These are phyloP conservation scores for Pseudomugil gertrudae DNA, from an alignment of 2,797 vertebrate species.

Conservation along the genomic window DNA sequence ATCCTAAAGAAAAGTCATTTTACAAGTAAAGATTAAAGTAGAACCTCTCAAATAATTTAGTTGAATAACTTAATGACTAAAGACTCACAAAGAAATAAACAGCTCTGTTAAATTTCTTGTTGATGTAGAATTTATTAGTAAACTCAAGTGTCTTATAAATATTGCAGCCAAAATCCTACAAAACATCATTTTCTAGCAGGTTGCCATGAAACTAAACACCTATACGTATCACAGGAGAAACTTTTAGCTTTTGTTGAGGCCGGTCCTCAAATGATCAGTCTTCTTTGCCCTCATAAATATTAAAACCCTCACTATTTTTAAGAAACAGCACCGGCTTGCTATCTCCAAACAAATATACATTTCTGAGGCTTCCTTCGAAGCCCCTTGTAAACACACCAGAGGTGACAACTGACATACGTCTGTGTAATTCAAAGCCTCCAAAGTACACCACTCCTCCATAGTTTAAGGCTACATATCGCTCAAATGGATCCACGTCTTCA, in stretches of 20 bases:
- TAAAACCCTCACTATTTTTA: slow-evolving; percentile 85
- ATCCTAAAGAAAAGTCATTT: no score
- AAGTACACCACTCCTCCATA: slow-evolving; percentile 85
- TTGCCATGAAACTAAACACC: neutral
- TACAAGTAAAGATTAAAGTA: no score
- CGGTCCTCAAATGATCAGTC: slow-evolving; percentile 17
- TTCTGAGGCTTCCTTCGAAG: slow-evolving; percentile 86
- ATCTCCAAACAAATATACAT: slow-evolving; percentile 85
- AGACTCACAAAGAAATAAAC: neutral
- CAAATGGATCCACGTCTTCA: slow-evolving; percentile 84
- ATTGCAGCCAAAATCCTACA: neutral
- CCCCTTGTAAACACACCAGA: slow-evolving; percentile 83
- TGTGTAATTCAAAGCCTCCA: slow-evolving; percentile 87
- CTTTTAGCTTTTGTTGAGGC: slow-evolving; percentile 7
- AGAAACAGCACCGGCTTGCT: slow-evolving; percentile 76
- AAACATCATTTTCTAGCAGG: slow-evolving; percentile 8
- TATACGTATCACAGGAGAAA: neutral
- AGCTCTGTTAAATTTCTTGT: neutral
- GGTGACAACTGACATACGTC: slow-evolving; percentile 80
- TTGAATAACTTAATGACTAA: neutral
- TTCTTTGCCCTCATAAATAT: slow-evolving; percentile 79
- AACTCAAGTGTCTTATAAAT: neutral
- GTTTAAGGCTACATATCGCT: slow-evolving; percentile 86
- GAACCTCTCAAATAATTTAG: neutral
- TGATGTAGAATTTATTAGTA: neutral